Percentiles rank a stretch among this genome's conserved stretches.
These are phyloP conservation scores for Calypte anna DNA, from an alignment of 2,113 vertebrate species.

Conservation along the genomic window DNA sequence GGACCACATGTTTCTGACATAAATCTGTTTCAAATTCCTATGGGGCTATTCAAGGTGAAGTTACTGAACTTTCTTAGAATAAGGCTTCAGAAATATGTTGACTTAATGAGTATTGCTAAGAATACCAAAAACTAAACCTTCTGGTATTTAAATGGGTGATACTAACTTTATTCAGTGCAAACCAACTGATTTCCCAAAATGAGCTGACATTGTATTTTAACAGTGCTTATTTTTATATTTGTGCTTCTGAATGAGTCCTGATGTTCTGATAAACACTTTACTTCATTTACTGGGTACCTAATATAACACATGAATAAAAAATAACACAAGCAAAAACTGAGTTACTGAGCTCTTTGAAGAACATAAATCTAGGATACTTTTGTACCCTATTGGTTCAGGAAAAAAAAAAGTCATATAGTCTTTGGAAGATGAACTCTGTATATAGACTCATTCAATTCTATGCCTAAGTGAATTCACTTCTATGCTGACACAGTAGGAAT, in stretches of 20 bases:
- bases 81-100: not conserved
- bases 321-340: not conserved
- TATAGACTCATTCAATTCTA: not conserved
- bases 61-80: not conserved
- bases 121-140: not conserved
- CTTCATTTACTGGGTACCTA: not conserved
- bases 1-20: constrained; percentile 4
- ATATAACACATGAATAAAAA: not conserved
- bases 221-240: not conserved
- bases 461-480: not conserved
- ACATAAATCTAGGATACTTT: not conserved
- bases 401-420: not conserved
- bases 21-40: constrained; percentile 44
- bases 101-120: not conserved
- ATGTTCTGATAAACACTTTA: not conserved
- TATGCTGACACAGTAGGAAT: not conserved
- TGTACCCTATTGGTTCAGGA: not conserved
- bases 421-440: not conserved
- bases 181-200: not conserved
- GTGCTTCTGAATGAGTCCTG: not conserved
- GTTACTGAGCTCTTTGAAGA: not conserved
- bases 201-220: not conserved
- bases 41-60: constrained; percentile 34
- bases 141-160: not conserved
- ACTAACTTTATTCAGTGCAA: not conserved